A percentile compares a stretch with the other conserved stretches of the same genome.
Evolutionary conservation across 2,888 invertebrate species (phyloP).

Genomic region (Drosophila gaucha): DNA sequence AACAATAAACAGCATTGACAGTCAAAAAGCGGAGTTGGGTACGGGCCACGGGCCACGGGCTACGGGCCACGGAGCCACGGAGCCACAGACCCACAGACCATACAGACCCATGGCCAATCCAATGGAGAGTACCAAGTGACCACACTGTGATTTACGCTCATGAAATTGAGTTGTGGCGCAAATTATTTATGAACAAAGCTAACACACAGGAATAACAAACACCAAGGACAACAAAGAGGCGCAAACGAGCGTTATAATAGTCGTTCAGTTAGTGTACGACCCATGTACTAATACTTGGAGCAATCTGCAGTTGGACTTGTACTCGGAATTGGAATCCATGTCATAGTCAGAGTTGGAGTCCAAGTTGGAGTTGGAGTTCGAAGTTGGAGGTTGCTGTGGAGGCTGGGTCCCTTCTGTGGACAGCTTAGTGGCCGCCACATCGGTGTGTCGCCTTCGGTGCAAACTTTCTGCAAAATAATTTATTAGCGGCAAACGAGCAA

Average conservation of each 20-base stretch:
- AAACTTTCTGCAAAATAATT: slow-evolving; percentile 72
- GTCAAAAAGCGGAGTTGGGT: slow-evolving; percentile 17
- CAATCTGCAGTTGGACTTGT: slow-evolving; percentile 22
- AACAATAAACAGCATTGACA: slow-evolving; percentile 66
- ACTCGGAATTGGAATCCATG: slow-evolving; percentile 35
- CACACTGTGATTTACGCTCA: slow-evolving; percentile 77
- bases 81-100: not conserved
- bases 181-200: slow-evolving; percentile 77
- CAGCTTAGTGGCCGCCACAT: slow-evolving; percentile 58
- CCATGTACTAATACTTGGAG: slow-evolving; percentile 26
- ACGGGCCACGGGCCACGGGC: not conserved
- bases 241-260: slow-evolving; percentile 52
- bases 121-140: slow-evolving; percentile 66
- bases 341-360: slow-evolving; percentile 21
- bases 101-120: slow-evolving; percentile 21
- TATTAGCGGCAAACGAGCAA: slow-evolving; percentile 76
- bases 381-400: not conserved
- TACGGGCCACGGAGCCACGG: not conserved
- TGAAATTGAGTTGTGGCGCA: slow-evolving; percentile 77
- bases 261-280: slow-evolving; percentile 41
- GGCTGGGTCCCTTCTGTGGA: slow-evolving; percentile 49
- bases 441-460: slow-evolving; percentile 43
- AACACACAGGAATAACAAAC: slow-evolving; percentile 58
- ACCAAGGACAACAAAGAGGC: slow-evolving; percentile 38
- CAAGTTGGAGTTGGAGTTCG: not conserved